Evolutionary conservation across 2,797 vertebrate species (phyloP).

Genomic region (Glossophaga mutica): DNA sequence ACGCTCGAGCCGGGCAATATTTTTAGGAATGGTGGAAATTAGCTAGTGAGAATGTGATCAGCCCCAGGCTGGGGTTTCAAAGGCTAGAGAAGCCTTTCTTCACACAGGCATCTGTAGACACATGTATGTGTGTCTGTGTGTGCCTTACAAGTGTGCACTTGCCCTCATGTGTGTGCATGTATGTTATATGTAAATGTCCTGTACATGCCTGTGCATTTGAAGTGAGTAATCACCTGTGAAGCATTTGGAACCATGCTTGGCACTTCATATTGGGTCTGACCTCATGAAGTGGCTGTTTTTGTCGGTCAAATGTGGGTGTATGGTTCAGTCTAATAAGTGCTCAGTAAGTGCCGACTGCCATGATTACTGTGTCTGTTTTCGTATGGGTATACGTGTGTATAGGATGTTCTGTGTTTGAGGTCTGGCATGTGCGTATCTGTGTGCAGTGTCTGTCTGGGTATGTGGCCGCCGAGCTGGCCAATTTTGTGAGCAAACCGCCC

Average conservation of each 20-base stretch:
- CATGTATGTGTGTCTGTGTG: background rate
- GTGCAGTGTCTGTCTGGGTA: background rate
- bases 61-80: background rate
- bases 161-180: background rate
- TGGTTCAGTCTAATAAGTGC: background rate
- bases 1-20: slow-evolving; percentile 28
- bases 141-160: background rate
- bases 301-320: background rate
- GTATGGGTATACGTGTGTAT: background rate
- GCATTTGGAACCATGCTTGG: background rate
- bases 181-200: background rate
- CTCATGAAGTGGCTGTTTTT: slow-evolving; percentile 17
- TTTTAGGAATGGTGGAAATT: slow-evolving; percentile 63
- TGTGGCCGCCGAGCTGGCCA: background rate
- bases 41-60: slow-evolving; percentile 44
- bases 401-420: background rate
- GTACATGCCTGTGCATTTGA: background rate
- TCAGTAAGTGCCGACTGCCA: background rate
- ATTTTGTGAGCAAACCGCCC: background rate
- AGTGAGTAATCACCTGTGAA: background rate
- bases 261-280: background rate
- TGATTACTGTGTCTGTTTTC: background rate
- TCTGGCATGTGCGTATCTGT: background rate
- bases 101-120: background rate
- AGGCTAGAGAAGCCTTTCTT: slow-evolving; percentile 18